Evolutionary conservation across 2,797 vertebrate genomes (phyloP), one percentile per base, ranked within the genome.

Genomic region (Cryptoprocta ferox): DNA sequence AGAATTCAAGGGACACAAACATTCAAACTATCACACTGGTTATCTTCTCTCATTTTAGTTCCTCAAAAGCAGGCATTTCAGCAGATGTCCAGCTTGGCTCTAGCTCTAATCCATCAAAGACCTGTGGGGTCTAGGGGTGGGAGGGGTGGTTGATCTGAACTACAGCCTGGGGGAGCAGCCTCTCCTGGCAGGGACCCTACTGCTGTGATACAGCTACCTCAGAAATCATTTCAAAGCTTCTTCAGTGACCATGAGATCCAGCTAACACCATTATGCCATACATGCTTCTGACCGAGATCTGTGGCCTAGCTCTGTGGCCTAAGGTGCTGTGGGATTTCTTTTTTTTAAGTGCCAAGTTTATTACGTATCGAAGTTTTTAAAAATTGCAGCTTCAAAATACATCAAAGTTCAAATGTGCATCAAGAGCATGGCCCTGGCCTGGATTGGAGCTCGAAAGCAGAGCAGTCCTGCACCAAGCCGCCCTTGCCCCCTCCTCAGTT

Each of bases 371-470:
- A 32, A 6, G 0, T 66, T 76, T 89, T 75, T 56, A 2, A 80
- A 96, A 92, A 87, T 0, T 63, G 53, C 39, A 84, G 5, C 93
- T 95, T 97, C 89, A 91, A 61, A 95, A 78, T 61, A 39, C 59
- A 53, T 15, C 4, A 4, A 50, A 71, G 80, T 66, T 94, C 56
- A 80, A 26, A 16, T 0, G 0, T n/a, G 30, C 28, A 28, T 35
- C 11, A 32, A 11, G 11, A 66, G 1, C 1, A 4, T 14, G 39
- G 66, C 45, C 4, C 32, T 35, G 65, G 48, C 48, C 68, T 66
- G 59, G 73, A 6, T 6, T 15, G 68, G 48, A 35, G 21, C 48
- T 39, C 39, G 9, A 45, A 35, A 59, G 79, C n/a, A 6, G 19
- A 48, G 53, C 4, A 14, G 32, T 4, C 1, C 8, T 7, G 7